Conservation (phyloP, 2,113 vertebrate species). For the Noctilio leporinus region DNA sequence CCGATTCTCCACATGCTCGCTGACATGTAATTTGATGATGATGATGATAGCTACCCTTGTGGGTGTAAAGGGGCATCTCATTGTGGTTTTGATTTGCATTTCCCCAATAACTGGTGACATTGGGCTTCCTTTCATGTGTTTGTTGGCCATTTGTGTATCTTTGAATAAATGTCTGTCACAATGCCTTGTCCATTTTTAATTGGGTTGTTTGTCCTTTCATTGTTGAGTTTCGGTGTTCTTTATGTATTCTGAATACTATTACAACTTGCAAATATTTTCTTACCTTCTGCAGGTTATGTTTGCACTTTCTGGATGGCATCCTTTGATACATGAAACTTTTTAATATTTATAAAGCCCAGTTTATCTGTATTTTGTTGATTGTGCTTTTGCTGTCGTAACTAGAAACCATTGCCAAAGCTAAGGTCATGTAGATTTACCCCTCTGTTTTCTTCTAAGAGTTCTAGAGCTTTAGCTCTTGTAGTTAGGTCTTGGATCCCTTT, state of each 20-base stretch:
- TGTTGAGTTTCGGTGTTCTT: background rate
- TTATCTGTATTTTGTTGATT: no score
- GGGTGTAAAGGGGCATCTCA: background rate
- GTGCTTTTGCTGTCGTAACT: background rate
- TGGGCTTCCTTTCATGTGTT: background rate
- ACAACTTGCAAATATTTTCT: background rate
- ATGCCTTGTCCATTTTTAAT: no score
- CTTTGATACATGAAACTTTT: background rate
- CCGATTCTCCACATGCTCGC: fast-evolving
- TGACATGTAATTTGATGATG: background rate
- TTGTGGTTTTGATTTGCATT: background rate
- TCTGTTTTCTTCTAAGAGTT: background rate
- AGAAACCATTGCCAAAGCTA: background rate
- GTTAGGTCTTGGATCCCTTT: background rate
- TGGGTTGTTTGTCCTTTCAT: no score
- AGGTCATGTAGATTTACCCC: background rate
- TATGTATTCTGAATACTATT: background rate
- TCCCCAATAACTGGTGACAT: fast-evolving
- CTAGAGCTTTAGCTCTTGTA: background rate
- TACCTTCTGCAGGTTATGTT: background rate
- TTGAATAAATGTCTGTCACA: no score
- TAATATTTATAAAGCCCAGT: background rate
- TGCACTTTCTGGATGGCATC: background rate
- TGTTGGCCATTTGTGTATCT: no score
- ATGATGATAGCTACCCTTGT: no score